Evolutionary conservation across 2,113 vertebrate genomes (phyloP).

Genomic region (Muntiacus muntjak): DNA sequence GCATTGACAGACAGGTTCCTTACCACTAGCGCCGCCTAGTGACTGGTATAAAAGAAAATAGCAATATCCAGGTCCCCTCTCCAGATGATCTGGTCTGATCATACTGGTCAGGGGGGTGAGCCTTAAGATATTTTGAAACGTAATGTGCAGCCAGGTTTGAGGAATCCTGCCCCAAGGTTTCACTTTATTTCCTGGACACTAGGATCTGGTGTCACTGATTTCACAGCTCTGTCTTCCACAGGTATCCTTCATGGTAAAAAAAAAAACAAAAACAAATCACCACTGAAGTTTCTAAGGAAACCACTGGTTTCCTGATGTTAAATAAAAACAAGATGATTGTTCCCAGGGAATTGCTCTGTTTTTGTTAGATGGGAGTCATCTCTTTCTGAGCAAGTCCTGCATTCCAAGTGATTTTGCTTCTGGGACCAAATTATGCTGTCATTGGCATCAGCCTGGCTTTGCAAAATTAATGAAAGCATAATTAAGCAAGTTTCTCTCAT

Average conservation of each 20-base stretch:
- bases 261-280: neutral
- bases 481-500: neutral
- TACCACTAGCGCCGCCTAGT: neutral
- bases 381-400: neutral
- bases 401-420: neutral
- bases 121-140: neutral
- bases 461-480: conserved; percentile 49
- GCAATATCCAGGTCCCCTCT: neutral
- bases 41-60: neutral
- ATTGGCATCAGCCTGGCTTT: neutral
- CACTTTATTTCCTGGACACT: neutral
- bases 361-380: neutral
- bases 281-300: no score
- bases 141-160: neutral
- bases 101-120: neutral
- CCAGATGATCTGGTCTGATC: neutral
- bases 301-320: neutral
- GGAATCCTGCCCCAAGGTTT: neutral
- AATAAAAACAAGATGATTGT: neutral
- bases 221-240: neutral
- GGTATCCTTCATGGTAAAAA: neutral
- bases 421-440: neutral
- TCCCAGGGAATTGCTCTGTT: neutral
- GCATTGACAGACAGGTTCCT: neutral
- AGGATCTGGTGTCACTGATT: neutral